These are phyloP conservation scores for Cichlasoma orientale DNA, from an alignment of 2,797 vertebrate species.

Conservation along the genomic window DNA sequence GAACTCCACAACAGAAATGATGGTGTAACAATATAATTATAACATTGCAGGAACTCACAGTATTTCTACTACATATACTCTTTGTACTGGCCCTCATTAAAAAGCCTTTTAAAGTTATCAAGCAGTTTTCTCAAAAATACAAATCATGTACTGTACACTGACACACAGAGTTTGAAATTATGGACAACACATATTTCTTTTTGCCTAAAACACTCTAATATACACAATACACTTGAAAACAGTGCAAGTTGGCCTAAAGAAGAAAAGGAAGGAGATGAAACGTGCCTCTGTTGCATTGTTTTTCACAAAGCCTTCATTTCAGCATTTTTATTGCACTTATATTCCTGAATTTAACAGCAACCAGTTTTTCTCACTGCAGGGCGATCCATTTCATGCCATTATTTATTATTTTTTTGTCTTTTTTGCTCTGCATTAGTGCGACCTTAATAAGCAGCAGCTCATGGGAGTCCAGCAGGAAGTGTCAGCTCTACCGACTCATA, in stretches of 20 bases:
- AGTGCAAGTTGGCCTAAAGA: background rate
- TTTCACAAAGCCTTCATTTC: background rate
- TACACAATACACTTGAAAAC: background rate
- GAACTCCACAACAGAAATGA: background rate
- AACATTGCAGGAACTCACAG: background rate
- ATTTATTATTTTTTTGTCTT: slow-evolving; percentile 15
- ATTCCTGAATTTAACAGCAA: background rate
- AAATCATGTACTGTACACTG: background rate
- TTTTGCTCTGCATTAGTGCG: slow-evolving; percentile 14
- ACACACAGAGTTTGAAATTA: background rate
- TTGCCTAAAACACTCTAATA: no score
- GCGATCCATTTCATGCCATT: background rate
- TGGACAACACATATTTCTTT: background rate
- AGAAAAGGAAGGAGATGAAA: background rate
- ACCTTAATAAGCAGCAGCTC: slow-evolving; percentile 32
- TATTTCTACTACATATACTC: background rate
- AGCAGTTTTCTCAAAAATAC: background rate
- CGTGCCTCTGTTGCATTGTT: no score
- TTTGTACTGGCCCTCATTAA: background rate
- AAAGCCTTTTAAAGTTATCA: background rate
- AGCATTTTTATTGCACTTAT: background rate
- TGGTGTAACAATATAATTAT: background rate
- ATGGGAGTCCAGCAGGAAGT: slow-evolving; percentile 55
- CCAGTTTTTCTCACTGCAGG: background rate
- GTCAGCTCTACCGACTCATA: slow-evolving; percentile 57